These are phyloP conservation scores for Pangasius mekongensis DNA, from an alignment of 2,797 vertebrate species.

Conservation along the genomic window DNA sequence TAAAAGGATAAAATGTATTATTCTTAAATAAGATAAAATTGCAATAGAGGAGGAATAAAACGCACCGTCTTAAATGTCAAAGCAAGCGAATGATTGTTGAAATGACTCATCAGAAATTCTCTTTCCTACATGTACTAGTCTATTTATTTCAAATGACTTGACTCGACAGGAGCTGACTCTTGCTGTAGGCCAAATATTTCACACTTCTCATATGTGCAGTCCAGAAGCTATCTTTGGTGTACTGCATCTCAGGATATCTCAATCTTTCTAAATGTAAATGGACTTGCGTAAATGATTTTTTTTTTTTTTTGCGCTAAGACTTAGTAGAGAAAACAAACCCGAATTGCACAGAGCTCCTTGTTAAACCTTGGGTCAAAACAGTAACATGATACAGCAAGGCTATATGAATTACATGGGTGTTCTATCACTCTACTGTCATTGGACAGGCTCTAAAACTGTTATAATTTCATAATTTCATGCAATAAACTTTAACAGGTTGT, in stretches of 20 bases:
- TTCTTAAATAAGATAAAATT: not conserved
- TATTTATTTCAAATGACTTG: constrained; percentile 11
- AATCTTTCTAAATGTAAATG: not conserved
- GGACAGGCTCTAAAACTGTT: not conserved
- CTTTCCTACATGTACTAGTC: not conserved
- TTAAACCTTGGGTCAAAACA: not conserved
- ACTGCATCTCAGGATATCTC: not conserved
- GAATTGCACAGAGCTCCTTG: not conserved
- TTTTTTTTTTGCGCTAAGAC: not conserved
- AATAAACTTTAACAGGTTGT: not conserved
- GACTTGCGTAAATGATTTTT: not conserved
- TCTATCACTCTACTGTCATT: not conserved
- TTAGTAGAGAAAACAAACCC: not conserved
- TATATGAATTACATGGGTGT: not conserved
- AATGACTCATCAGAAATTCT: constrained; percentile 1
- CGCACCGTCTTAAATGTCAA: not conserved
- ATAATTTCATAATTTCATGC: not conserved
- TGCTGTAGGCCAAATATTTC: not conserved
- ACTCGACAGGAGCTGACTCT: not conserved
- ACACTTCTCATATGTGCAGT: constrained; percentile 19
- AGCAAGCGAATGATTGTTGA: not conserved
- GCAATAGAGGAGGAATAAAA: not conserved
- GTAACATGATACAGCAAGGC: not conserved
- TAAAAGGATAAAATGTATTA: not conserved
- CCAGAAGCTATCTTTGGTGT: constrained; percentile 9